Base-by-base conservation (phyloP, 2,888 invertebrate genomes). In the Epinotia bilunana region DNA sequence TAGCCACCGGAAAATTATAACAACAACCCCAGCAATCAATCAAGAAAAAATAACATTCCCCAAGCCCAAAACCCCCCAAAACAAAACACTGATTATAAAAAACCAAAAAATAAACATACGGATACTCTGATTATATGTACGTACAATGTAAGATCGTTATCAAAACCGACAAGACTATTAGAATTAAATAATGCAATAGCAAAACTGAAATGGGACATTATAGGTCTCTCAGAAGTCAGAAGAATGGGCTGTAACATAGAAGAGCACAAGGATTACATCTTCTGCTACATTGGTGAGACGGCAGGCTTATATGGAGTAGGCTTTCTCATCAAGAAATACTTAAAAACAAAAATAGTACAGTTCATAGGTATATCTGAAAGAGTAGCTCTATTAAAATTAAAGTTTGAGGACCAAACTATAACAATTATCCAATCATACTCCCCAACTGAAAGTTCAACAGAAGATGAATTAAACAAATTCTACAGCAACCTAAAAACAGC, bases 381-480 rank as follows among this genome's bases (percentile, higher is more conserved):
- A 55, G 76, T 77, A 20, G 43, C 20, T 0, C 3, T 46, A 3
- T 13, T 63, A 18, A n/a, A 63, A 46, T 18, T 63, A 6, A 43
- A 18, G 18, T 46, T 33, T 71, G 67, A 76, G 4, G 64, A 72
- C 4, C 49, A 57, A n/a, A 33, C 69, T 60, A 2, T 77, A 46
- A 49, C 62, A 2, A 39, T 76, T 23, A 72, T 78, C 1, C 57
- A 78, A 73, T 71, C 63, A n/a, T 76, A 76, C 23, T 63, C 77
- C 0, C 80, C 77, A 2, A 80, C 78, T 0, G 74, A 76, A 43
- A 65, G 60, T 18, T 3, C 63, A 18, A 18, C 2, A 13, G 69
- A 77, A 46, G 76, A 74, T 20, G 76, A 75, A 39, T 49, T 77
- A 13, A 39, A 28, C 73, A 69, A 76, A 69, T 76, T 72, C 11